Percentiles rank a stretch among this genome's conserved stretches.
phyloP scores from a whole-genome alignment of 2,888 invertebrate genomes.

The Ormyrus rosae region DNA sequence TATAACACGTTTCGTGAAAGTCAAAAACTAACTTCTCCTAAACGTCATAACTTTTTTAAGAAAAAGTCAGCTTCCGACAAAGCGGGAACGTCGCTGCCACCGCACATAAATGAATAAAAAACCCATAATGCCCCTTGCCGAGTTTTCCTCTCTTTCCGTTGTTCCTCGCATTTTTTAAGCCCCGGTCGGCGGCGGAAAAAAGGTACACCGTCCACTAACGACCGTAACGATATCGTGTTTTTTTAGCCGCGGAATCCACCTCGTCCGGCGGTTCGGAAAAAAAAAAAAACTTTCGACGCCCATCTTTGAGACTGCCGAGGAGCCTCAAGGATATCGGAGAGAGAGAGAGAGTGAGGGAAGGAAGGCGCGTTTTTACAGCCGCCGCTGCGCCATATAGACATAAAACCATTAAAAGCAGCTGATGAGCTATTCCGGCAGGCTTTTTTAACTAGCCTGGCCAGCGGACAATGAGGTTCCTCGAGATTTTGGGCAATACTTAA shows the following conservation, averaged over 20 bases:
- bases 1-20: not conserved
- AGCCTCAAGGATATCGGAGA: slow-evolving; percentile 13
- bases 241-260: not conserved
- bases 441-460: slow-evolving; percentile 62
- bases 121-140: slow-evolving; percentile 29
- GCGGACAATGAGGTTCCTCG: slow-evolving; percentile 58
- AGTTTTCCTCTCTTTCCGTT: too few species aligned
- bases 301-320: not conserved
- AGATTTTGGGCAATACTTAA: slow-evolving; percentile 63
- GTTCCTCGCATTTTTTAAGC: not conserved
- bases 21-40: slow-evolving; percentile 2
- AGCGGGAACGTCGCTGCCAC: not conserved
- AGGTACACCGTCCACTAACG: slow-evolving; percentile 31
- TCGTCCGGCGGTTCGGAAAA: not conserved
- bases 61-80: slow-evolving; percentile 20
- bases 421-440: slow-evolving; percentile 19
- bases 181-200: not conserved
- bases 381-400: slow-evolving; percentile 62
- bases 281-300: not conserved
- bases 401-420: slow-evolving; percentile 64
- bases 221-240: slow-evolving; percentile 37
- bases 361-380: slow-evolving; percentile 56
- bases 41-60: slow-evolving; percentile 14
- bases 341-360: not conserved
- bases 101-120: slow-evolving; percentile 48